Conservation (phyloP, 2,113 vertebrate species). For the Pseudopipra pipra region DNA sequence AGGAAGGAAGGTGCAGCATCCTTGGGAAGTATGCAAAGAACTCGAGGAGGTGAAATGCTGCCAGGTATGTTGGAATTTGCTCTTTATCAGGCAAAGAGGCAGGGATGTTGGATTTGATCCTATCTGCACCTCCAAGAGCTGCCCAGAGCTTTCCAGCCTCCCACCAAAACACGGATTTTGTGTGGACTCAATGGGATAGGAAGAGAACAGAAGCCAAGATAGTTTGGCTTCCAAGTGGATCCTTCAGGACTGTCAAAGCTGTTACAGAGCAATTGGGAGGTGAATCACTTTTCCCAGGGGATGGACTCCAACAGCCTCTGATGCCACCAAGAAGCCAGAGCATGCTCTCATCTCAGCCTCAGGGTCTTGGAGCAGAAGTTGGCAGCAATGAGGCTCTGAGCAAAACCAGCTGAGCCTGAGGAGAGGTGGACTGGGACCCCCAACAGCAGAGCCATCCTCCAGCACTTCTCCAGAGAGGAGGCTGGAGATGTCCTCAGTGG, state of each 20-base stretch:
- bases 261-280: background rate
- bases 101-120: slow-evolving; percentile 20
- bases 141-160: background rate
- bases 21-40: slow-evolving; percentile 41
- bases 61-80: slow-evolving; percentile 23
- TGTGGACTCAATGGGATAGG: background rate
- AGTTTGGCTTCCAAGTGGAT: background rate
- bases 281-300: background rate
- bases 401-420: background rate
- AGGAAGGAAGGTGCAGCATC: slow-evolving; percentile 18
- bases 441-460: background rate
- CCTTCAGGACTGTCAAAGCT: background rate
- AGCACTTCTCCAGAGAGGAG: background rate
- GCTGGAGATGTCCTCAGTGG: background rate
- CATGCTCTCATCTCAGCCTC: rapidly evolving
- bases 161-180: background rate
- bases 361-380: background rate
- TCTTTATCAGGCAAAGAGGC: background rate
- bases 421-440: background rate
- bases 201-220: background rate
- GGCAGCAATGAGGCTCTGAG: background rate
- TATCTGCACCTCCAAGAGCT: background rate
- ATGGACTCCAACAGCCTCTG: background rate
- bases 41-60: slow-evolving; percentile 12
- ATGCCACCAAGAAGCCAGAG: background rate